Base-by-base conservation (phyloP, 2,113 vertebrate species). In the Monarcha castaneiventris region DNA sequence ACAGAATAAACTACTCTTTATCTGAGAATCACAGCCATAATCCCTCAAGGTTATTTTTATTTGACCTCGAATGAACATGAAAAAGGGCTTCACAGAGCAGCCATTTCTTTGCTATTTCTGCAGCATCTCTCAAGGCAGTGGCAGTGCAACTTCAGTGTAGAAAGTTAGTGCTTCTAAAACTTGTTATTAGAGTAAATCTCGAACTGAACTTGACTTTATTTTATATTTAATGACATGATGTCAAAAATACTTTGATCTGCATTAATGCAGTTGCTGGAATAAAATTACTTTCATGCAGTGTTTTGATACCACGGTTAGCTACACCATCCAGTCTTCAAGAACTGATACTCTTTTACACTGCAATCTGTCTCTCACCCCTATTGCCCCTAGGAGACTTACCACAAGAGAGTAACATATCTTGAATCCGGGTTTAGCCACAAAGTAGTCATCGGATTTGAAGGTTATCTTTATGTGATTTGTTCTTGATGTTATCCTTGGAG, bases 371-470 rank as follows among this genome's bases (percentile, higher is more conserved):
- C 72, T 89, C 68, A 90, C 58, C 85, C 62, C 35, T 7, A 48
- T 55, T 58, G 49, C 3, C 8, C 64, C 16, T 58, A 78, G 58
- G 12, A 58, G 81, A 98, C 99, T 99, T 98, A 99, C 99, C 99
- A 99, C 97, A 89, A 98, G 97, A 16, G 98, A 98, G 96, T 99
- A 99, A 97, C 98, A 98, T 95, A 99, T 97, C 98, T 98, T 99
- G 97, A 99, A 99, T 96, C 99, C 99, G 10, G 99, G 99, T 97
- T 99, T 99, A 95, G 99, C 99, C 85, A 99, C 99, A 97, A 99
- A 99, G 96, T 99, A 99, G 95, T 99, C 98, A 93, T 99, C 99
- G 0, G 99, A 99, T 94, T 99, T 99, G 98, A 99, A 99, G 84
- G 98, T 99, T 97, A 99, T 98, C 97, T 98, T 99, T 94, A 99